Conservation (phyloP, 1,140 invertebrate species). For the Manduca sexta region DNA sequence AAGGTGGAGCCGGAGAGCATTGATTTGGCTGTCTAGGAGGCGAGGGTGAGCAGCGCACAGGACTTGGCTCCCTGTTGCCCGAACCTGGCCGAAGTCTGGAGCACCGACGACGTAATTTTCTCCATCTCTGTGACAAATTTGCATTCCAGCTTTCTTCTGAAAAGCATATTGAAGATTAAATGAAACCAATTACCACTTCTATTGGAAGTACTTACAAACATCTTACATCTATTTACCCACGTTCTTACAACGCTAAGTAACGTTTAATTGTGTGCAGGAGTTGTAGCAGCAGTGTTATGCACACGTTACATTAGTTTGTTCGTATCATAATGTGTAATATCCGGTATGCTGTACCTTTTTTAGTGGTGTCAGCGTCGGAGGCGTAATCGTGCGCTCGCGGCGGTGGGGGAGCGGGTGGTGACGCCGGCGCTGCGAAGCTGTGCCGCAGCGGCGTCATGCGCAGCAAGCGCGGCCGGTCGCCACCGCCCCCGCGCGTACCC, state of each 20-base stretch:
- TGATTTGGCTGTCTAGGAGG: constrained; percentile 61
- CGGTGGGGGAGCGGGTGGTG: constrained; percentile 53
- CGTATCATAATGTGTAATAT: not conserved
- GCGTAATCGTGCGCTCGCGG: constrained; percentile 62
- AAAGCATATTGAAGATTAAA: constrained; percentile 36
- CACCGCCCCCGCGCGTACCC: constrained; percentile 59
- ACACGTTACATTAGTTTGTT: no score
- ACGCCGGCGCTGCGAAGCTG: constrained; percentile 70
- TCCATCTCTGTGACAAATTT: constrained; percentile 82
- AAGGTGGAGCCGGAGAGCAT: constrained; percentile 55
- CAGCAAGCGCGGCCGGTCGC: constrained; percentile 67
- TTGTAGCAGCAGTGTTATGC: no score
- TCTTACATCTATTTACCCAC: no score
- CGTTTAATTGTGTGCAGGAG: no score
- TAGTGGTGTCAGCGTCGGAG: constrained; percentile 67
- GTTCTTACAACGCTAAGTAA: no score
- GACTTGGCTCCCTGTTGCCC: constrained; percentile 63
- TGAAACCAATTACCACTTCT: no score
- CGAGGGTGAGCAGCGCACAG: constrained; percentile 68
- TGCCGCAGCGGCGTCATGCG: constrained; percentile 72
- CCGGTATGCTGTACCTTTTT: constrained; percentile 53
- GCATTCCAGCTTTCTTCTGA: constrained; percentile 83
- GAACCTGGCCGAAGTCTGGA: constrained; percentile 75
- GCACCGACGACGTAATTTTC: constrained; percentile 79
- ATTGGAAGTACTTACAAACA: no score